Percentiles rank a stretch among this genome's conserved stretches.
These are phyloP conservation scores for Actinopyga echinites DNA, from an alignment of 53 echinoderm and acorn worm species.

Conservation along the genomic window DNA sequence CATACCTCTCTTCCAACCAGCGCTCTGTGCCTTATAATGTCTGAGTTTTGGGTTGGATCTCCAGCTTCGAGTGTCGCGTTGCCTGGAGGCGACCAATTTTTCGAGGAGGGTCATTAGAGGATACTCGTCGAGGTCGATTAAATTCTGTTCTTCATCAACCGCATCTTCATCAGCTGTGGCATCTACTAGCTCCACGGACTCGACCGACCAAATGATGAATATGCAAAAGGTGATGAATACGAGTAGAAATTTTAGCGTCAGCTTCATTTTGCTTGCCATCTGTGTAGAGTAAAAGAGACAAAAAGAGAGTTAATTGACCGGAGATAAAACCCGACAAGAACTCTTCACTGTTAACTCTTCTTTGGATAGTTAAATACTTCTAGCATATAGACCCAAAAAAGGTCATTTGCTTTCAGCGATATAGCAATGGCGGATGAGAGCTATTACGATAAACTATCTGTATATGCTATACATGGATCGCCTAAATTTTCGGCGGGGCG, in stretches of 20 bases:
- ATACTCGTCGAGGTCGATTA: background rate
- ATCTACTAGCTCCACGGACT: background rate
- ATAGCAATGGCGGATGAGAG: too few species aligned
- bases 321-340: too few species aligned
- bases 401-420: too few species aligned
- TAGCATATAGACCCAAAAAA: too few species aligned
- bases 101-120: conserved; percentile 15
- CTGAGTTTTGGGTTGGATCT: conserved; percentile 20
- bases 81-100: conserved; percentile 32
- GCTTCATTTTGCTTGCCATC: conserved; percentile 1
- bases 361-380: too few species aligned
- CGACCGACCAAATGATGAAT: conserved; percentile 10
- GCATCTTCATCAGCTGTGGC: background rate
- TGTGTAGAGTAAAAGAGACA: background rate
- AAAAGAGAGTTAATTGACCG: background rate
- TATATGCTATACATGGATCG: too few species aligned
- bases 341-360: too few species aligned
- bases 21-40: conserved; percentile 23
- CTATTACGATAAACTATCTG: too few species aligned
- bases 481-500: too few species aligned
- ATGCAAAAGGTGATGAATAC: background rate
- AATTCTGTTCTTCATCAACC: background rate
- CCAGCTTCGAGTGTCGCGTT: conserved; percentile 14
- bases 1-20: conserved; percentile 23
- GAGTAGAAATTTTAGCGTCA: conserved; percentile 11